A percentile compares a stretch with the other conserved stretches of the same genome.
phyloP scores from a whole-genome alignment of 2,113 vertebrate genomes.

The Glaucidium brasilianum region DNA sequence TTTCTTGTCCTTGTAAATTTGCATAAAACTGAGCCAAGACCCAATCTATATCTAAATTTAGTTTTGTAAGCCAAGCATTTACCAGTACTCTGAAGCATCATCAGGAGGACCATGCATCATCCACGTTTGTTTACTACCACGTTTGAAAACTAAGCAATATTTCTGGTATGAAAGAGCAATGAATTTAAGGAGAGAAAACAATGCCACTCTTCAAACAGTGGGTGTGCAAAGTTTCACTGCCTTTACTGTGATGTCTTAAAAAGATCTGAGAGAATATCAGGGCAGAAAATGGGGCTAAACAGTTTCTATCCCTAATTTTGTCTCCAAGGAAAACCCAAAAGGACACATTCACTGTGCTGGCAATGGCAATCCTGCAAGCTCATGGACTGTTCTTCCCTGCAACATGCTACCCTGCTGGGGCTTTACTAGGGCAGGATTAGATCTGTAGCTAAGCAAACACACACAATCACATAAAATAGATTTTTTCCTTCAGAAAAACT shows the following conservation, averaged over 20 bases:
- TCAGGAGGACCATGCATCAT: not conserved
- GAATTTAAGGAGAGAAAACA: not conserved
- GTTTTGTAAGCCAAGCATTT: not conserved
- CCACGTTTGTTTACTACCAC: rapidly evolving
- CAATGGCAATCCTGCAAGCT: not conserved
- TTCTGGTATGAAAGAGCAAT: not conserved
- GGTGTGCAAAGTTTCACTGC: not conserved
- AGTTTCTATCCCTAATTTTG: not conserved
- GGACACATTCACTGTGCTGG: not conserved
- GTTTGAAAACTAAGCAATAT: not conserved
- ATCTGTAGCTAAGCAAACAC: not conserved
- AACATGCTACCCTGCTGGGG: not conserved
- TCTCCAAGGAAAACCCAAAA: not conserved
- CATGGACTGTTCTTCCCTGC: rapidly evolving
- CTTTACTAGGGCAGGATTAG: not conserved
- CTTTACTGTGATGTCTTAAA: not conserved
- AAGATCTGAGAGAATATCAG: not conserved
- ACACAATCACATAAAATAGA: rapidly evolving
- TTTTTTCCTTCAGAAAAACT: not conserved
- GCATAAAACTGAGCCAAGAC: not conserved
- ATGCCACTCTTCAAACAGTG: not conserved
- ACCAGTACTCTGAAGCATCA: not conserved
- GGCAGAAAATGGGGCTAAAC: rapidly evolving
- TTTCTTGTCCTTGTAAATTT: not conserved
- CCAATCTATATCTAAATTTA: not conserved